Base-by-base conservation (phyloP, 1,140 invertebrate species). In the Aphelenchoides besseyi region DNA sequence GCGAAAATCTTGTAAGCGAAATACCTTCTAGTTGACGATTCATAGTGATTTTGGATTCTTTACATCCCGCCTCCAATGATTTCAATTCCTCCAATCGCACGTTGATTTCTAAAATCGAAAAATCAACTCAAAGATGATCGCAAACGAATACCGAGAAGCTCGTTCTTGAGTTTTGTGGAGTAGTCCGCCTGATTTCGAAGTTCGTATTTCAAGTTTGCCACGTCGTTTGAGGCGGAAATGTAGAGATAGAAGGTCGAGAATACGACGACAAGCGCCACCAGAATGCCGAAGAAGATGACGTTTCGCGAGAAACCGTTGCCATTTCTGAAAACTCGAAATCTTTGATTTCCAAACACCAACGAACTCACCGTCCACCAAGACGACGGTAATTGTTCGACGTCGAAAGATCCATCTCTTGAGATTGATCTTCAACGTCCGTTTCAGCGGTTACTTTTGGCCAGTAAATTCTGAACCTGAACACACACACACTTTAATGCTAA, bases 201-300 rank as follows among this genome's bases (percentile, higher is more conserved):
- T 55, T 70, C 69, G 2, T 26, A 18, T 37, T 36, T 61, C 8
- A 70, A 26, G 5, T 28, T 33, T 5, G 61, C 18, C 18, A 26
- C 69, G 16, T 70, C 69, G 33, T 35, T 71, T n/a, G 69, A 70
- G 33, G 69, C 69, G 8, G 63, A 33, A 30, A 30, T 29, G 35
- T 70, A 70, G n/a, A 70, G 54, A 33, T 67, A 70, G 54, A 70
- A 63, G 1, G 54, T 9, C n/a, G 69, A 71, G 36, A 70, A 70
- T 8, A 70, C n/a, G 5, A 68, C 30, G 8, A 70, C 63, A 16
- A 70, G 33, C 8, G 18, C 35, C 5, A 70, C 41, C 3, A 70
- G 54, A 48, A 70, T 52, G 18, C 63, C 54, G 33, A 70, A 70
- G 18, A 67, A 70, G n/a, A 37, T 33, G 2, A 55, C 53, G n/a